Evolutionary conservation across 92 coral and sea anemone genomes (phyloP).

Genomic region (Zoanthus gigantus): DNA sequence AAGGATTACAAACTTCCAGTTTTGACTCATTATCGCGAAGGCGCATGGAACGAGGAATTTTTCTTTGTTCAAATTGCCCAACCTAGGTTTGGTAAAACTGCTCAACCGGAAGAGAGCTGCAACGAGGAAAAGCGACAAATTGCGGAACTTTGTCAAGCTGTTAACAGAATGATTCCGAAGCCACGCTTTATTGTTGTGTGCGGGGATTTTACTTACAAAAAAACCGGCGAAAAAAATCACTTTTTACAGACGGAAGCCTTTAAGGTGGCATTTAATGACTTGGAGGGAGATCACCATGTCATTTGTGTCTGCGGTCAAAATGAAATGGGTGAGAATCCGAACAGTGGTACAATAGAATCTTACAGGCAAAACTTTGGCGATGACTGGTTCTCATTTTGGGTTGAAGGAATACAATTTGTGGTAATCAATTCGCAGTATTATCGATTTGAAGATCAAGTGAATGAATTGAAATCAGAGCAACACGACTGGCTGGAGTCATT

Average conservation of each 20-base stretch:
- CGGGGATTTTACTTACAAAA: constrained; percentile 78
- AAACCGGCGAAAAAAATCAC: constrained; percentile 69
- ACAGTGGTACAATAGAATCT: constrained; percentile 59
- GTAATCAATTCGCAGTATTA: constrained; percentile 80
- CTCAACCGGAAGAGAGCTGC: constrained; percentile 86
- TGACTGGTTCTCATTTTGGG: constrained; percentile 92
- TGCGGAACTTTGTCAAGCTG: constrained; percentile 56
- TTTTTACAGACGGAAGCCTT: constrained; percentile 83
- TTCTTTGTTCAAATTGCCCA: constrained; percentile 83
- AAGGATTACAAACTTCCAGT: constrained; percentile 84
- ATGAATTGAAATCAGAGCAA: constrained; percentile 69
- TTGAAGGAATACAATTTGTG: constrained; percentile 85
- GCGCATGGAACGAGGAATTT: constrained; percentile 78
- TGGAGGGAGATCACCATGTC: constrained; percentile 77
- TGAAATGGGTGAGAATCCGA: constrained; percentile 74
- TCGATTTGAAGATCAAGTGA: constrained; percentile 46
- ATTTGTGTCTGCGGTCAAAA: constrained; percentile 83
- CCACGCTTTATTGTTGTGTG: constrained; percentile 85
- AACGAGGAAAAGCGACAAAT: constrained; percentile 63
- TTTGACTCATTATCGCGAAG: constrained; percentile 84
- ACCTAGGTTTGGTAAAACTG: constrained; percentile 76
- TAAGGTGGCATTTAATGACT: constrained; percentile 70
- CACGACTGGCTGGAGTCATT: constrained; percentile 85
- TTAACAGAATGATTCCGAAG: constrained; percentile 80
- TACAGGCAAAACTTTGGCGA: constrained; percentile 86